phyloP scores from a whole-genome alignment of 2,113 vertebrate species.

The Dinomys branickii region DNA sequence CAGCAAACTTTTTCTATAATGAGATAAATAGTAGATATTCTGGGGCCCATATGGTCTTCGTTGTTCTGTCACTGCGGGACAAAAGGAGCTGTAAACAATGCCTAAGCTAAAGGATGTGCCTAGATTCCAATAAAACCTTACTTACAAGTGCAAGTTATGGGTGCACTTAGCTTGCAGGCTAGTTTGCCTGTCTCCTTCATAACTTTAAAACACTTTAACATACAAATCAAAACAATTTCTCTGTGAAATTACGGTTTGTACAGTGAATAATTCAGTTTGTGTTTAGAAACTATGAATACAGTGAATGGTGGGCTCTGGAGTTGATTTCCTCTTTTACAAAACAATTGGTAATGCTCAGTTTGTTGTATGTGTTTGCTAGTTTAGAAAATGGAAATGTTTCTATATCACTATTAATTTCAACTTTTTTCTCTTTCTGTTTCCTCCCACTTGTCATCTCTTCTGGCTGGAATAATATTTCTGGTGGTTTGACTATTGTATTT shows the following conservation, averaged over 20 bases:
- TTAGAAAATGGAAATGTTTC: conserved; percentile 62
- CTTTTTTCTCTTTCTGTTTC: conserved; percentile 62
- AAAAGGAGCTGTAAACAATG: neutral
- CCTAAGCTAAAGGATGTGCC: neutral
- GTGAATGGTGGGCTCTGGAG: neutral
- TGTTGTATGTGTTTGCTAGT: conserved; percentile 27
- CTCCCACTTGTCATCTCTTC: conserved; percentile 79
- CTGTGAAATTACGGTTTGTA: neutral
- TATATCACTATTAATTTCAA: conserved; percentile 45
- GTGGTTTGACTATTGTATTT: conserved; percentile 6
- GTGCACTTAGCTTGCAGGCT: neutral
- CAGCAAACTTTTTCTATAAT: neutral
- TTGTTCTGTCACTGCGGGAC: neutral
- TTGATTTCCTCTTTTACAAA: conserved; percentile 40
- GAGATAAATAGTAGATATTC: neutral
- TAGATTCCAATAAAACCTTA: conserved; percentile 49
- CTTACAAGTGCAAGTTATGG: neutral
- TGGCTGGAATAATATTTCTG: conserved; percentile 67
- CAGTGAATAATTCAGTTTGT: conserved; percentile 17
- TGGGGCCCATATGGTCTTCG: neutral
- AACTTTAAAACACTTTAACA: conserved; percentile 11
- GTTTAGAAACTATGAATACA: conserved; percentile 13
- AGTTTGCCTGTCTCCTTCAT: neutral
- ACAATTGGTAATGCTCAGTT: conserved; percentile 18
- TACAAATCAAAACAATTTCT: conserved; percentile 38